Percentiles rank a stretch among this genome's conserved stretches.
phyloP scores from a whole-genome alignment of 2,113 vertebrate genomes.

The Cepphus grylle region DNA sequence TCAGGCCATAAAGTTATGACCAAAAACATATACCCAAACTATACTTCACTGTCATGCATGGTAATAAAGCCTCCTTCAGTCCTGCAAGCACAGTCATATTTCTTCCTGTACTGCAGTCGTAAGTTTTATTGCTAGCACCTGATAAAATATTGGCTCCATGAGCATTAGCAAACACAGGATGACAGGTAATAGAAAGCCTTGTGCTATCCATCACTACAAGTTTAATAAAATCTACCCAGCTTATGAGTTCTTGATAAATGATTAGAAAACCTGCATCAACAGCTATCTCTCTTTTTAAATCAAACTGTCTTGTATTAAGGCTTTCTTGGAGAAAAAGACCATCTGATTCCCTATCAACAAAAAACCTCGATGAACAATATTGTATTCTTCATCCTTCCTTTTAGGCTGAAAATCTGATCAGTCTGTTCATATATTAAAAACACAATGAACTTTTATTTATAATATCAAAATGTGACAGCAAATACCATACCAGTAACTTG shows the following conservation, averaged over 20 bases:
- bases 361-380: not conserved
- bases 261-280: not conserved
- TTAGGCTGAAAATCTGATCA: not conserved
- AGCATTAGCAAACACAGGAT: not conserved
- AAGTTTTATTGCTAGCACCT: not conserved
- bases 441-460: not conserved
- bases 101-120: not conserved
- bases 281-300: not conserved
- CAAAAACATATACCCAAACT: not conserved
- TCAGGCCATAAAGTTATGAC: not conserved
- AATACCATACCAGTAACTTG: not conserved
- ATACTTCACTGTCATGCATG: not conserved
- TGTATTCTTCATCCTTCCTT: not conserved
- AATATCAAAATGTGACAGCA: not conserved
- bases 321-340: not conserved
- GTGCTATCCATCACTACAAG: not conserved
- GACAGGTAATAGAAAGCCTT: not conserved
- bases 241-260: not conserved
- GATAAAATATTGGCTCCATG: not conserved
- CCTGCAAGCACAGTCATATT: not conserved
- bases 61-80: not conserved
- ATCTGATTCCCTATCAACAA: not conserved
- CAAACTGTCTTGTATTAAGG: not conserved
- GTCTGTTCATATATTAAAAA: not conserved
- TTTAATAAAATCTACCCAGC: constrained; percentile 17